Percentiles rank a stretch among this genome's conserved stretches.
Evolutionary conservation across 2,113 vertebrate species (phyloP).

Genomic region (Salminus brasiliensis): DNA sequence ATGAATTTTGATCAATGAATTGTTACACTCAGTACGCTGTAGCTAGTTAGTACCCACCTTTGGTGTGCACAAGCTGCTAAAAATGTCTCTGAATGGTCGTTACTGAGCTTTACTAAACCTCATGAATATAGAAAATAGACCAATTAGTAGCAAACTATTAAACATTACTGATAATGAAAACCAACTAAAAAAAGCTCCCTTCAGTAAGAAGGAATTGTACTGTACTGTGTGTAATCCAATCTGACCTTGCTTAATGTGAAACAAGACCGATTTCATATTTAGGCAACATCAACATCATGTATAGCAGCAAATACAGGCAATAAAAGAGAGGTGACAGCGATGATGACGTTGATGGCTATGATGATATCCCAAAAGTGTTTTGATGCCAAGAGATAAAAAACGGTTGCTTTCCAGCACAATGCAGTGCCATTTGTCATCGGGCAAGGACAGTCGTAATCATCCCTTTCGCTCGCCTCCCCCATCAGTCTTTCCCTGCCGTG

Average conservation of each 20-base stretch:
- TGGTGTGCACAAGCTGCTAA: too few relatives aligned
- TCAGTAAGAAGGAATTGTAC: neutral
- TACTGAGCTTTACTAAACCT: too few relatives aligned
- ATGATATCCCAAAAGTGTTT: slow-evolving; percentile 71
- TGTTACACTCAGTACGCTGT: too few relatives aligned
- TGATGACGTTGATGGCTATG: slow-evolving; percentile 64
- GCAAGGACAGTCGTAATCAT: slow-evolving; percentile 82
- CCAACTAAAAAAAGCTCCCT: neutral
- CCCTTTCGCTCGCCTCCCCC: slow-evolving; percentile 71
- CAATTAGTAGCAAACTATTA: too few relatives aligned
- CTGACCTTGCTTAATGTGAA: slow-evolving; percentile 44
- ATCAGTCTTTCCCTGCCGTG: slow-evolving; percentile 78
- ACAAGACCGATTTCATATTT: slow-evolving; percentile 30
- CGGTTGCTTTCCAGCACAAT: slow-evolving; percentile 71
- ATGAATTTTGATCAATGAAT: too few relatives aligned
- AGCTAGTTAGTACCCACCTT: too few relatives aligned
- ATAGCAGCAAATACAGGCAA: slow-evolving; percentile 31
- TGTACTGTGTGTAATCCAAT: neutral
- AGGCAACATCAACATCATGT: slow-evolving; percentile 23
- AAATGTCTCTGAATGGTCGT: too few relatives aligned
- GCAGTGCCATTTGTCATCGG: slow-evolving; percentile 81
- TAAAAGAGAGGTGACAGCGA: slow-evolving; percentile 51
- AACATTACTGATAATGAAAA: too few relatives aligned
- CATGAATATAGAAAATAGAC: too few relatives aligned
- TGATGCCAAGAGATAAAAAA: slow-evolving; percentile 79